Evolutionary conservation across 2,888 invertebrate species (phyloP), one percentile per base, ranked within the genome.

Genomic region (Drosophila meridiana): DNA sequence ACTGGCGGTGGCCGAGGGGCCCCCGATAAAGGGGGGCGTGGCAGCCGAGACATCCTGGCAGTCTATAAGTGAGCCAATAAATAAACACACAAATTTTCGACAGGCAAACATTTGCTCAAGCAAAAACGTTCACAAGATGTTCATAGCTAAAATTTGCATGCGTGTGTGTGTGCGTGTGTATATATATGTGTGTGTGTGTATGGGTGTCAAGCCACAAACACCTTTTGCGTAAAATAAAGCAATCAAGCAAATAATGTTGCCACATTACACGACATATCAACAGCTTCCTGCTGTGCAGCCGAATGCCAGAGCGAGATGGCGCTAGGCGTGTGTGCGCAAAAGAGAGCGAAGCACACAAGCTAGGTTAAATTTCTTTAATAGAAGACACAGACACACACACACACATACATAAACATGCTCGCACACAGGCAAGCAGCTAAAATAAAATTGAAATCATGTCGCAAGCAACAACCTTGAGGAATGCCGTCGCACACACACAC

Each of bases 391-490:
- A 82, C 52, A 64, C 59, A 59, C 38, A 55, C 55, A n/a, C 38
- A 38, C 47, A 64, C 43, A 69, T 48, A 58, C 53, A 63, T 50
- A 53, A 30, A 57, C 34, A 69, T 57, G 55, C 43, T 58, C 68
- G 40, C 28, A 55, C 55, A 55, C 40, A 40, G 55, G 70, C 73
- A 63, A 63, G 73, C 75, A 73, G 78, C 80, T 83, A 73, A 84
- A 87, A 82, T 88, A 82, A 89, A 87, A 88, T 84, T 81, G 86
- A 88, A 86, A 89, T 83, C 82, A 79, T 84, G 84, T 80, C 82
- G 83, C 86, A 76, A 73, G 78, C 80, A 78, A 76, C 82, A 92
- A 92, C 92, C 92, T 92, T 92, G 92, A 92, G 92, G 92, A 92
- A 92, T 90, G 86, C 91, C 92, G 62, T 61, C 67, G 42, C 68